phyloP scores from a whole-genome alignment of 2,888 invertebrate species.

The Antheraea yamamai region DNA sequence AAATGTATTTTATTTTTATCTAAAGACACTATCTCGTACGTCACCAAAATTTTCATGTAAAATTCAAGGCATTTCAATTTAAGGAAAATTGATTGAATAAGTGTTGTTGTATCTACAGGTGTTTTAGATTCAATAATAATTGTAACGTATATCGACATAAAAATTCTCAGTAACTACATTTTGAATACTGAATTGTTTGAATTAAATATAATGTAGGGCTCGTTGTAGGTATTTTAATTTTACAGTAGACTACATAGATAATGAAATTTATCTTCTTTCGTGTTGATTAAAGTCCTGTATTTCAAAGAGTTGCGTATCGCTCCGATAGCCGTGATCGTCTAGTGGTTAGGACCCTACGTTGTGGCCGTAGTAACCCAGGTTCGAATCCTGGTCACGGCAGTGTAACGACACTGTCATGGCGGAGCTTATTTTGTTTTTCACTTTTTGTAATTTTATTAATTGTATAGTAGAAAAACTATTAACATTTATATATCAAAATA shows the following conservation, averaged over 20 bases:
- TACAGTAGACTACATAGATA: background rate
- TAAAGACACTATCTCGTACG: too few species aligned
- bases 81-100: background rate
- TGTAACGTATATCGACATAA: background rate
- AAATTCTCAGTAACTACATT: background rate
- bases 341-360: constrained; percentile 89
- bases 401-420: constrained; percentile 74
- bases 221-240: background rate
- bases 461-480: background rate
- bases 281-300: constrained; percentile 28
- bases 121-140: background rate
- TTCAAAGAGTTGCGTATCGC: constrained; percentile 24
- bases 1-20: too few species aligned
- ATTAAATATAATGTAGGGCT: background rate
- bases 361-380: constrained; percentile 90
- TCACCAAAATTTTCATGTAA: too few species aligned
- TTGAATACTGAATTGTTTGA: background rate
- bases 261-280: constrained; percentile 30
- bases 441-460: background rate
- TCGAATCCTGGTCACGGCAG: constrained; percentile 84
- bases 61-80: too few species aligned
- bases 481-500: too few species aligned
- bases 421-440: constrained; percentile 51
- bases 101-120: background rate
- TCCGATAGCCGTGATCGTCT: constrained; percentile 83